Conservation (phyloP, 2,888 invertebrate species). For the Melanotus villosus region DNA sequence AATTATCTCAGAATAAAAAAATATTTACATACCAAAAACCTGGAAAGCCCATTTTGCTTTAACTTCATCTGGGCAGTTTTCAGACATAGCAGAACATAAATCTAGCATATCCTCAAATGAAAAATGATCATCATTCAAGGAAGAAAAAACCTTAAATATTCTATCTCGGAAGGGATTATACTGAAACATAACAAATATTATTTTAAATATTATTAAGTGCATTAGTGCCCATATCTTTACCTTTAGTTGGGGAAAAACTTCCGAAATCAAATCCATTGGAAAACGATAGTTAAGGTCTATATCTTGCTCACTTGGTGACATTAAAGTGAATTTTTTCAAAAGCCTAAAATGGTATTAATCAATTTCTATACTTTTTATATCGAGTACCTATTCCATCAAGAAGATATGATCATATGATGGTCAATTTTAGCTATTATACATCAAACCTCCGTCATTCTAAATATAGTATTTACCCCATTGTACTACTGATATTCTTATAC, state of each 20-base stretch:
- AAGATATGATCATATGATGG: no score
- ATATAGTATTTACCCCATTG: no score
- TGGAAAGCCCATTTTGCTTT: conserved; percentile 85
- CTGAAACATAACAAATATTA: no score
- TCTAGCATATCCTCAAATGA: conserved; percentile 86
- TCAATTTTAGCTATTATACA: no score
- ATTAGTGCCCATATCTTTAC: conserved; percentile 70
- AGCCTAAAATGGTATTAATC: conserved; percentile 67
- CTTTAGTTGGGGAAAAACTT: conserved; percentile 77
- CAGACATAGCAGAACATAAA: conserved; percentile 82
- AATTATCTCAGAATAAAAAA: neutral
- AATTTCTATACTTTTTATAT: no score
- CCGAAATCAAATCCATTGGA: conserved; percentile 70
- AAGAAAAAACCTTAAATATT: conserved; percentile 82
- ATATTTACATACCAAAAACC: conserved; percentile 75
- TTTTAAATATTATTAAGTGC: no score
- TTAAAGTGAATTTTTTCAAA: conserved; percentile 72
- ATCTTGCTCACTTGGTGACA: conserved; percentile 68
- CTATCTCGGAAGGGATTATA: conserved; percentile 83
- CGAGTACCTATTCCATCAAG: no score
- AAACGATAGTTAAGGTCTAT: conserved; percentile 71
- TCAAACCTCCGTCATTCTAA: no score
- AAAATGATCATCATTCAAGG: conserved; percentile 76
- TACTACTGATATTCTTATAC: no score
- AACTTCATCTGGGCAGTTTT: conserved; percentile 78